phyloP scores from a whole-genome alignment of 1,140 invertebrate genomes.

The Drosophila paulistorum region DNA sequence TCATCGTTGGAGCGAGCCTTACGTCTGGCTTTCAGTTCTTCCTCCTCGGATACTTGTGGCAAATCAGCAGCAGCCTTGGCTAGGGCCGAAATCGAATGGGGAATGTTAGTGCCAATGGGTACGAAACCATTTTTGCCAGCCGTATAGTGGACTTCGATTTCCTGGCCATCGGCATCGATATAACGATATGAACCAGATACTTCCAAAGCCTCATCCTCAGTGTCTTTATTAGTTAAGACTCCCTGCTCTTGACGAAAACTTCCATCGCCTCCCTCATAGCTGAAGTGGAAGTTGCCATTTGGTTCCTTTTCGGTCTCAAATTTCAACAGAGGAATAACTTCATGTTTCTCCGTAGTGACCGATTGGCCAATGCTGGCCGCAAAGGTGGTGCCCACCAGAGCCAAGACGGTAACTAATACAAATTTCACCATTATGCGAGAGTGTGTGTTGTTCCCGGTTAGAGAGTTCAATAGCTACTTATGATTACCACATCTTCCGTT shows the following conservation, averaged over 20 bases:
- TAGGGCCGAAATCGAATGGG: constrained; percentile 65
- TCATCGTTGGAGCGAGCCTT: constrained; percentile 52
- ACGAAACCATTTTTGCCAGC: constrained; percentile 88
- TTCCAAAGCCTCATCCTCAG: constrained; percentile 71
- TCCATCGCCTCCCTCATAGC: constrained; percentile 68
- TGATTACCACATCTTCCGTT: constrained; percentile 33
- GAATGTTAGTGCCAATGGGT: constrained; percentile 85
- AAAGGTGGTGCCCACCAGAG: constrained; percentile 38
- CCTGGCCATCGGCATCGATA: constrained; percentile 87
- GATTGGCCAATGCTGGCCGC: constrained; percentile 45
- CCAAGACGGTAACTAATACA: constrained; percentile 46
- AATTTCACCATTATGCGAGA: constrained; percentile 57
- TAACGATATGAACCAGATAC: constrained; percentile 85
- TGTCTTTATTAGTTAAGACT: constrained; percentile 50
- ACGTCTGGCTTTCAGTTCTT: constrained; percentile 50
- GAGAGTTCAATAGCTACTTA: constrained; percentile 49
- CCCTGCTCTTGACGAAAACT: constrained; percentile 60
- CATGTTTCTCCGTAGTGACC: constrained; percentile 45
- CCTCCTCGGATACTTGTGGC: constrained; percentile 50
- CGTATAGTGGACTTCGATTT: constrained; percentile 86
- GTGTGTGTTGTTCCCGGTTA: constrained; percentile 37
- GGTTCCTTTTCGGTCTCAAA: constrained; percentile 58
- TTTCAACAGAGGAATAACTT: constrained; percentile 53
- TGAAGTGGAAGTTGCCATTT: constrained; percentile 69
- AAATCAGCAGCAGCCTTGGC: constrained; percentile 66